Conservation (phyloP, 2,797 vertebrate genomes). For the Pangasius macronema region DNA sequence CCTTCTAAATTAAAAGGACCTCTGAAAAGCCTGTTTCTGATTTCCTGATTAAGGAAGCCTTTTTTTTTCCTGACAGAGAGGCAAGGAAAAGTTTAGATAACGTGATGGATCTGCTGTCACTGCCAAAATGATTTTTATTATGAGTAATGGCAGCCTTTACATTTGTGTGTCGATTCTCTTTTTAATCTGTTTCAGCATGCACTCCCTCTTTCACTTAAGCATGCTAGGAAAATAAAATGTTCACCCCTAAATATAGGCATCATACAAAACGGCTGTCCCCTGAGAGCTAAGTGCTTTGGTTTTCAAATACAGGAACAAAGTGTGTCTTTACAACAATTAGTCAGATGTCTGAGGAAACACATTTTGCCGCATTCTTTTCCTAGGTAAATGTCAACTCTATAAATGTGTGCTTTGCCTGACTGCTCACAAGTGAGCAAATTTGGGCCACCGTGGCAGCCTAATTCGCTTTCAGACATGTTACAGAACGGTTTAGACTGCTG, state of each 20-base stretch:
- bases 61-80: conserved; percentile 30
- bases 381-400: conserved; percentile 42
- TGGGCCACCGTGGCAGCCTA: background rate
- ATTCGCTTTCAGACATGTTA: conserved; percentile 1
- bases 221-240: conserved; percentile 24
- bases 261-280: conserved; percentile 23
- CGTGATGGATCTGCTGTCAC: conserved; percentile 20
- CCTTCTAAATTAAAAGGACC: conserved; percentile 50
- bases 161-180: conserved; percentile 28
- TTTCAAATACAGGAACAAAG: conserved; percentile 48
- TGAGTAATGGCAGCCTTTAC: conserved; percentile 40
- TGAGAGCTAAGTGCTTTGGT: conserved; percentile 17
- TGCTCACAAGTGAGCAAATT: conserved; percentile 32
- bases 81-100: conserved; percentile 39
- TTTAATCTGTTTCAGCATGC: conserved; percentile 34
- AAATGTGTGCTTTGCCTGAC: conserved; percentile 35
- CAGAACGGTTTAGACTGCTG: conserved; percentile 10
- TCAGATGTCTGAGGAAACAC: conserved; percentile 49
- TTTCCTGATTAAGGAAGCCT: conserved; percentile 37
- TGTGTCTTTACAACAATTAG: conserved; percentile 42
- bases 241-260: conserved; percentile 32
- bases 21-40: conserved; percentile 40
- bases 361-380: conserved; percentile 31
- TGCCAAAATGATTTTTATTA: conserved; percentile 43
- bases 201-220: conserved; percentile 37